A percentile compares a stretch with the other conserved stretches of the same genome.
Evolutionary conservation across 2,888 invertebrate species (phyloP).

Genomic region (Campoplex nolae): DNA sequence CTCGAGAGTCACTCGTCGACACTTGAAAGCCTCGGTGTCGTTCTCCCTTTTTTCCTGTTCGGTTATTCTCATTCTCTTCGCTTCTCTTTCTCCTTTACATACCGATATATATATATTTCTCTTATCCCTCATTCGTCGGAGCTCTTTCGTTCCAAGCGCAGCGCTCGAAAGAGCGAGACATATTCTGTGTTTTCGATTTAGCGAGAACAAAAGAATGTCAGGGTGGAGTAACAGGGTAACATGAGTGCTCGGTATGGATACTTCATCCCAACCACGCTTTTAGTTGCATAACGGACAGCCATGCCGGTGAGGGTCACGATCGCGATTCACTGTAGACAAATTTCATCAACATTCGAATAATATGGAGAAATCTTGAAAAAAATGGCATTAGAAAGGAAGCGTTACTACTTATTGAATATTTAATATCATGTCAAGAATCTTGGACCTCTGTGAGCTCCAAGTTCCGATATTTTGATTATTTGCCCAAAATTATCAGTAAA

Average conservation of each 20-base stretch:
- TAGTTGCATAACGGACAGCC: conserved; percentile 24
- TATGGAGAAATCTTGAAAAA: neutral
- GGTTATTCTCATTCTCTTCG: neutral
- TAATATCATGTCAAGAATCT: neutral
- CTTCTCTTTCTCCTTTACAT: conserved; percentile 17
- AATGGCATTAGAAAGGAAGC: neutral
- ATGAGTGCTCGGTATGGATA: conserved; percentile 66
- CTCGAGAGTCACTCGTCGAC: conserved; percentile 23
- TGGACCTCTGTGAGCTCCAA: neutral
- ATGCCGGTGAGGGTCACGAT: conserved; percentile 18
- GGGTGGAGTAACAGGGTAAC: conserved; percentile 82
- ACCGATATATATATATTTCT: neutral
- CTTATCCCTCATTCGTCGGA: neutral
- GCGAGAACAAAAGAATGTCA: conserved; percentile 83
- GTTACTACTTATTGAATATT: neutral
- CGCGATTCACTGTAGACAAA: conserved; percentile 30
- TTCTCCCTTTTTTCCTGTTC: conserved; percentile 17
- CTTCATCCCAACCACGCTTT: neutral
- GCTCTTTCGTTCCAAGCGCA: conserved; percentile 12
- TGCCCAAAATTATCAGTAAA: neutral
- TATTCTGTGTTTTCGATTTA: conserved; percentile 68
- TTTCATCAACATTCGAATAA: neutral
- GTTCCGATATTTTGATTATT: neutral
- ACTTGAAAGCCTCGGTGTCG: conserved; percentile 23
- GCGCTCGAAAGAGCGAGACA: conserved; percentile 5